A percentile compares a stretch with the other conserved stretches of the same genome.
Conservation (phyloP, 2,113 vertebrate genomes). For the Ranitomeya imitator region DNA sequence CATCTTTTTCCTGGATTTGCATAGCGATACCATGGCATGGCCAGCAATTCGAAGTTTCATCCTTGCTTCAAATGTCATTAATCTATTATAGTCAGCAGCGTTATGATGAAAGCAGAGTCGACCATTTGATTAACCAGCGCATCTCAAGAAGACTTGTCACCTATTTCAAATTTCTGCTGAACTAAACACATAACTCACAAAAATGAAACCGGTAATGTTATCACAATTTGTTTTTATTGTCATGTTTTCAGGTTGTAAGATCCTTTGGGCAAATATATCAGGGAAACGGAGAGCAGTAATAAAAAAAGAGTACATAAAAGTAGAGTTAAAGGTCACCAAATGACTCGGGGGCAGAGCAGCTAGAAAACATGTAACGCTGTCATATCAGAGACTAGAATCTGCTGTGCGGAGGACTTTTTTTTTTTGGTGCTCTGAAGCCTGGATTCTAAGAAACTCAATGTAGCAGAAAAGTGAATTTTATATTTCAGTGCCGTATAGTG, state of each 20-base stretch:
- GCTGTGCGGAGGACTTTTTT: conserved; percentile 30
- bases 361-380: conserved; percentile 46
- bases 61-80: background rate
- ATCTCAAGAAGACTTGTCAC: background rate
- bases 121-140: background rate
- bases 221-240: conserved; percentile 53
- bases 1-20: too few species aligned
- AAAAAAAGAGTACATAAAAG: conserved; percentile 46
- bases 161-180: conserved; percentile 27
- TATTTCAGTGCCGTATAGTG: conserved; percentile 29
- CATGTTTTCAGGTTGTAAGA: conserved; percentile 30
- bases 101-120: background rate
- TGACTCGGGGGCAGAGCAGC: conserved; percentile 47
- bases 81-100: background rate
- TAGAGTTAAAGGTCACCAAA: conserved; percentile 52
- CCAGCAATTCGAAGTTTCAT: background rate
- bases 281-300: conserved; percentile 37
- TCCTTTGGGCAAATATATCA: conserved; percentile 52
- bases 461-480: conserved; percentile 33
- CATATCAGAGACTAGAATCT: conserved; percentile 42
- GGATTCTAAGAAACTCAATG: conserved; percentile 21
- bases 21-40: background rate
- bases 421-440: conserved; percentile 33
- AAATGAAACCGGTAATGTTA: conserved; percentile 49
- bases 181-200: conserved; percentile 43